Base-by-base conservation (phyloP, 2,797 vertebrate genomes). In the Margarornis squamiger region DNA sequence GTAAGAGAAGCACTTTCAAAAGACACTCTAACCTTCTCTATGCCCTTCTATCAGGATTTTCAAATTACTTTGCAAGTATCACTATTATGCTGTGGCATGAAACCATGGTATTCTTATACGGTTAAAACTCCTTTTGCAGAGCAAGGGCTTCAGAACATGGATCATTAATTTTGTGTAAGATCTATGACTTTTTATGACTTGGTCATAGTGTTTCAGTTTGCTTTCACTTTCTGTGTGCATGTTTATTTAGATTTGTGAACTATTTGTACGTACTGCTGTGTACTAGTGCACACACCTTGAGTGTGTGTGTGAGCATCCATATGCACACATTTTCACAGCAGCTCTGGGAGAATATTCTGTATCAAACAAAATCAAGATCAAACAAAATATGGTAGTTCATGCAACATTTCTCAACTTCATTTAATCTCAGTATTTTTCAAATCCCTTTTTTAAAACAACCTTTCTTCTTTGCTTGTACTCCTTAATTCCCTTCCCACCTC, bases 281-380 rank as follows among this genome's bases (percentile, higher is more conserved):
- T 30, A 29, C 52, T 77, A 61, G 13, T 84, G 34, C 58, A 63
- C 13, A 30, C 45, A 57, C 32, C 24, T 72, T 61, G 45, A 38
- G n/a, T 29, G 24, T 67, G 9, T 52, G 22, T 18, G 7, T 34
- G 49, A 85, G 36, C 30, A 39, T 62, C 46, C 36, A 16, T 5
- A 4, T 20, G 20, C 43, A 62, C 15, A 49, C 6, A 24, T 36
- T 71, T 58, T 71, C 45, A 83, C 14, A 76, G 19, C 12, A 58
- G 6, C 29, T 88, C 30, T 29, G 59, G 23, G 36, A 62, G 18
- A 10, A 73, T 34, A 20, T 48, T 88, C 66, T 66, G 46, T 45
- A 81, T 93, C 61, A 89, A 52, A n/a, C 59, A 86, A 91, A 91
- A 57, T 58, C n/a, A n/a, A n/a, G 89, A 78, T 93, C 61, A 89